Conservation (phyloP, 2,113 vertebrate genomes). For the Penelope pileata region DNA sequence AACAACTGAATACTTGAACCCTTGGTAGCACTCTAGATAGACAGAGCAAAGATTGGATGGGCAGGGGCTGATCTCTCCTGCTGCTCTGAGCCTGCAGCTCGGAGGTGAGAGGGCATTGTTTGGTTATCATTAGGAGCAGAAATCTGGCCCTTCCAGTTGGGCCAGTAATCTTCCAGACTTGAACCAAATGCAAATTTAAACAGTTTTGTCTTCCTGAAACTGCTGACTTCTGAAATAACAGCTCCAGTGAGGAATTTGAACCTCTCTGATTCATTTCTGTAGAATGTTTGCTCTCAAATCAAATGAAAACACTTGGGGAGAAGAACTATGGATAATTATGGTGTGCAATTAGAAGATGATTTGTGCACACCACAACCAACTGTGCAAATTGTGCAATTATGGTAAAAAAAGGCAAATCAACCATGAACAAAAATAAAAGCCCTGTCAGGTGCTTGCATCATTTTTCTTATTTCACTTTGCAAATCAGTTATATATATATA, state of each 20-base stretch:
- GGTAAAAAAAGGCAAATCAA: slow-evolving; percentile 35
- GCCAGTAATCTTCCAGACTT: slow-evolving; percentile 48
- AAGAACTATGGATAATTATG: slow-evolving; percentile 63
- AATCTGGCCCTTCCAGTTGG: background rate
- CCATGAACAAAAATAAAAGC: slow-evolving; percentile 58
- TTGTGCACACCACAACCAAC: slow-evolving; percentile 58
- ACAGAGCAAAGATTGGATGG: background rate
- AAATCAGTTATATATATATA: background rate
- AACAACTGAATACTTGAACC: background rate
- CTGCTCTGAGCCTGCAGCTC: background rate
- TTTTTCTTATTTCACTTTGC: slow-evolving; percentile 52
- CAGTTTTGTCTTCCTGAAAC: slow-evolving; percentile 41
- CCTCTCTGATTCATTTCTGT: slow-evolving; percentile 31
- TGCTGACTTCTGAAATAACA: slow-evolving; percentile 46
- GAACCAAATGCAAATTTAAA: slow-evolving; percentile 39
- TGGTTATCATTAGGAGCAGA: background rate
- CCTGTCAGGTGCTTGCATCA: slow-evolving; percentile 52
- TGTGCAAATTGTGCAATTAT: slow-evolving; percentile 62
- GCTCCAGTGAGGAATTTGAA: slow-evolving; percentile 17
- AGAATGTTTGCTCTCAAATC: slow-evolving; percentile 57
- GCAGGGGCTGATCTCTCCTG: background rate
- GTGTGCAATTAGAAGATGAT: slow-evolving; percentile 54
- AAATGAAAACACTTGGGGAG: slow-evolving; percentile 62
- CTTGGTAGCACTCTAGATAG: background rate
- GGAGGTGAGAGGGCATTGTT: background rate